A percentile compares a stretch with the other conserved stretches of the same genome.
Conservation (phyloP, 2,113 vertebrate species). For the Siniperca knerii region DNA sequence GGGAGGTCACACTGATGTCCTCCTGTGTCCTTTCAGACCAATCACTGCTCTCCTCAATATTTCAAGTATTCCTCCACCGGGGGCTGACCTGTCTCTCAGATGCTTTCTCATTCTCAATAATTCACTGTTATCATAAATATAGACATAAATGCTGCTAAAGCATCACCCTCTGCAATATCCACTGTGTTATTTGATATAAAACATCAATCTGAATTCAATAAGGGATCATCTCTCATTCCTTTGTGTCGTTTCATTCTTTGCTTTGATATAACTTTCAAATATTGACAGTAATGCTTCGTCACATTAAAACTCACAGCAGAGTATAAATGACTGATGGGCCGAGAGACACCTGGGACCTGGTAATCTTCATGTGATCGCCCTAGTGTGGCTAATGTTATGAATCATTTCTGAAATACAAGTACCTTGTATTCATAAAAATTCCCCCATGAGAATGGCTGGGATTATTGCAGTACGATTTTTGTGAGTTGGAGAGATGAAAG, state of each 20-base stretch:
- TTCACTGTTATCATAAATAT: slow-evolving; percentile 10
- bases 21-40: background rate
- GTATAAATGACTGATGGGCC: background rate
- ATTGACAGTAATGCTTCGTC: background rate
- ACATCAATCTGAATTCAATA: slow-evolving; percentile 31
- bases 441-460: background rate
- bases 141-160: slow-evolving; percentile 12
- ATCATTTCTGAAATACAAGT: background rate
- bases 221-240: background rate
- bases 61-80: background rate
- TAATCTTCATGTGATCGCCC: background rate
- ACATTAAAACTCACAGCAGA: slow-evolving; percentile 3
- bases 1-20: background rate
- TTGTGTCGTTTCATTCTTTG: background rate
- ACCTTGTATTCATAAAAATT: background rate
- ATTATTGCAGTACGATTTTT: background rate
- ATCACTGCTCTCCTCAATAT: background rate
- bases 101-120: slow-evolving; percentile 14
- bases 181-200: background rate
- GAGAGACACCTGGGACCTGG: background rate
- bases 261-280: slow-evolving; percentile 24
- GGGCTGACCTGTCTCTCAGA: background rate
- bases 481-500: background rate
- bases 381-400: background rate
- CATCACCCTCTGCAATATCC: background rate